Base-by-base conservation (phyloP, 2,797 vertebrate species). In the Schizopygopsis pylzovi region DNA sequence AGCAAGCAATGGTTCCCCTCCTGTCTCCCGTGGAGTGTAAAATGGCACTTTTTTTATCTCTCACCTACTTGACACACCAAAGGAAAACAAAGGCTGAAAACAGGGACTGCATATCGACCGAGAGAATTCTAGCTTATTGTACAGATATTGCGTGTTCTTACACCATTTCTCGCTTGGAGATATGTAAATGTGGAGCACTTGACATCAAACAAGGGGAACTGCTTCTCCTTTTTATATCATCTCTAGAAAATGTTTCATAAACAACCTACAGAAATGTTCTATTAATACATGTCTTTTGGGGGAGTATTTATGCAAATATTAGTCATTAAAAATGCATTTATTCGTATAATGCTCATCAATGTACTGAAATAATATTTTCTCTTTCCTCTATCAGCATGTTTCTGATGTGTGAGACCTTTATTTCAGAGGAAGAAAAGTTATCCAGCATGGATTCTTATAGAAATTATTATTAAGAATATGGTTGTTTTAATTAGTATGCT, bases 321-420 rank as follows among this genome's bases (percentile, higher is more conserved):
- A 22, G 89, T 93, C 89, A 94, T 94, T 94, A 92, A 92, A 85
- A 90, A 94, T 93, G 91, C 80, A 92, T 91, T 68, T 83, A 89
- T 90, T 87, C 79, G 0, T 75, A 83, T 83, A 6, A 56, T 80
- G 84, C 86, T 33, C 43, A 87, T 76, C 18, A 87, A 82, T 91
- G 87, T 56, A 16, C 1, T 49, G 45, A 63, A 84, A n/a, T 52
- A 47, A 47, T 87, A 82, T 84, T 61, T 65, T 70, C 33, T 82
- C 71, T 33, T 22, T 52, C 59, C 22, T 70, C 63, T 28, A 49
- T 52, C 43, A 63, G 7, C 85, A 81, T 86, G 87, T 85, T 56
- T 77, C 49, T 75, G 4, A 65, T 25, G 13, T 61, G 54, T 68
- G 41, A n/a, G 61, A 45, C 63, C 6, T 54, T 43, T 10, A 87